A percentile compares a stretch with the other conserved stretches of the same genome.
Conservation (phyloP, 2,888 invertebrate species). For the Xestia sexstrigata region DNA sequence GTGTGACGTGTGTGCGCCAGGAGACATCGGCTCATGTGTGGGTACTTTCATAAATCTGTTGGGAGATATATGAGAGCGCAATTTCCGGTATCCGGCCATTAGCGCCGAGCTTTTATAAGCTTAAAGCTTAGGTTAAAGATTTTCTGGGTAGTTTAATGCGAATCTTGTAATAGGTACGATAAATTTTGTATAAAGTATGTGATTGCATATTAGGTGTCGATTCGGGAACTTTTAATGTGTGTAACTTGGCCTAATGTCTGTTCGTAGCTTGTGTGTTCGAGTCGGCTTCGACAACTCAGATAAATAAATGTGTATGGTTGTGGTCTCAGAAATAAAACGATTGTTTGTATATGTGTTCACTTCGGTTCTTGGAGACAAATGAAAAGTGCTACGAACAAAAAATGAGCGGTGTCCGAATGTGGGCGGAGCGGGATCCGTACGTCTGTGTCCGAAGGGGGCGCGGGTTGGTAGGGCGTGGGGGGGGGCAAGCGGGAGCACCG, state of each 20-base stretch:
- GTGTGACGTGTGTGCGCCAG: conserved; percentile 75
- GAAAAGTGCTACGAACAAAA: conserved; percentile 81
- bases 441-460: conserved; percentile 57
- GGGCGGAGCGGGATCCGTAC: conserved; percentile 73
- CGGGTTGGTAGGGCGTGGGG: conserved; percentile 65
- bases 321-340: conserved; percentile 56
- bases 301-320: conserved; percentile 67
- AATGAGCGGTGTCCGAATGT: conserved; percentile 89
- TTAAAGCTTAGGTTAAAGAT: conserved; percentile 91
- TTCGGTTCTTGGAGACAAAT: conserved; percentile 70
- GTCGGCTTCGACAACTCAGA: conserved; percentile 42
- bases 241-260: conserved; percentile 89
- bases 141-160: conserved; percentile 91
- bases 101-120: conserved; percentile 93
- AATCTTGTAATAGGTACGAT: conserved; percentile 91
- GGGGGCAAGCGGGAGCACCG: conserved; percentile 71
- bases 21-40: conserved; percentile 90
- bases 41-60: conserved; percentile 97
- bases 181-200: conserved; percentile 91
- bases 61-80: conserved; percentile 97
- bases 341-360: conserved; percentile 46
- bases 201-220: conserved; percentile 90
- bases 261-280: conserved; percentile 74
- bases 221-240: conserved; percentile 90
- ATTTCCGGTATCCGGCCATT: conserved; percentile 97